Evolutionary conservation across 2,888 invertebrate genomes (phyloP), one percentile per base, ranked within the genome.

Genomic region (Caenorhabditis zanzibari): DNA sequence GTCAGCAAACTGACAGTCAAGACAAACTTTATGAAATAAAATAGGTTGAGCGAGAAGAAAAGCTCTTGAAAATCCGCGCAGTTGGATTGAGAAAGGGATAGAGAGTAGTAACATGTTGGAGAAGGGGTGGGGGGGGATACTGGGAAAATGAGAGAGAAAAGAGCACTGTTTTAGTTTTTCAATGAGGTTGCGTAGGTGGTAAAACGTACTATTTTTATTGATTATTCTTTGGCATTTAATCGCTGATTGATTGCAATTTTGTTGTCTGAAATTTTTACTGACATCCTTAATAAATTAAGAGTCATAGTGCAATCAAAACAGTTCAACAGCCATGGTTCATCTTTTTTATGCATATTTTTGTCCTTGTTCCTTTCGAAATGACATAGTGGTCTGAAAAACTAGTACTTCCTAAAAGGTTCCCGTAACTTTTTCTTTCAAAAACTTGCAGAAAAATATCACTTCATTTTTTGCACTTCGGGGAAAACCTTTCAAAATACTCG

Each of bases 61-160:
- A 71, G 80, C 72, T 73, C 80, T 74, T 68, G 54, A 68, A 44
- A 81, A 77, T 77, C 77, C 71, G 69, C 77, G 63, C 74, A 61
- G 64, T 59, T 58, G 59, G 24, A 56, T 63, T 28, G 41, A 7
- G 38, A 7, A 1, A 24, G 61, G 16, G 19, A 64, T 26, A 4
- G 16, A 54, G 41, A 56, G 44, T n/a, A 59, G 49, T 68, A 24
- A 66, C 64, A 44, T 66, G 68, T 68, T 66, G 28, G 49, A 75
- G 64, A 77, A 63, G 54, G 75, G 75, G 75, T 75, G 75, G 75
- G 75, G 75, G 66, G 75, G 75, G 59, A 68, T 56, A 54, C 61
- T 54, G 49, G 41, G 74, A 66, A 56, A 58, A 52, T 49, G 52
- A 66, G 28, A 58, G 44, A 22, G n/a, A 19, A 28, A 41, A 32